Evolutionary conservation across 2,113 vertebrate species (phyloP).

Genomic region (Cololabis saira): DNA sequence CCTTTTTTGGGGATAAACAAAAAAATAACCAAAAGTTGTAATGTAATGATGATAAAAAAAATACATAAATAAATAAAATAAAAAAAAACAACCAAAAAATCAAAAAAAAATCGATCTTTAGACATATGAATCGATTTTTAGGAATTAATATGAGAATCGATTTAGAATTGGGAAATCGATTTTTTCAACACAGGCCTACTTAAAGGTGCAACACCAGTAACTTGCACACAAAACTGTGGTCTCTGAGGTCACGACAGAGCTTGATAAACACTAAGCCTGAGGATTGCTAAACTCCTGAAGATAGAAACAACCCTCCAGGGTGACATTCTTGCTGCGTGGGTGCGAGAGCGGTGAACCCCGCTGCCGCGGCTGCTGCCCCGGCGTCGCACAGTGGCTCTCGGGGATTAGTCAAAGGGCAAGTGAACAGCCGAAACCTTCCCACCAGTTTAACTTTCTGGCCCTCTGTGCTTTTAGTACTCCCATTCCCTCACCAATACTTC

Average conservation of each 20-base stretch:
- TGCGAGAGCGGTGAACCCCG: slow-evolving; percentile 26
- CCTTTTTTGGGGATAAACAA: too few relatives aligned
- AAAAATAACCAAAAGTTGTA: too few relatives aligned
- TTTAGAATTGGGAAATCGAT: too few relatives aligned
- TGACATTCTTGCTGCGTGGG: slow-evolving; percentile 25
- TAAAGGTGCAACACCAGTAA: not conserved
- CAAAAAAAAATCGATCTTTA: too few relatives aligned
- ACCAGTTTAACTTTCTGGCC: slow-evolving; percentile 45
- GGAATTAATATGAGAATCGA: too few relatives aligned
- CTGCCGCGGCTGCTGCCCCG: slow-evolving; percentile 50
- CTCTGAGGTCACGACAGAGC: slow-evolving; percentile 19
- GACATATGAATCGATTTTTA: too few relatives aligned
- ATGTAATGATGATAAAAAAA: too few relatives aligned
- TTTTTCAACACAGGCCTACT: too few relatives aligned
- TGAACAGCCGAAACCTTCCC: slow-evolving; percentile 40
- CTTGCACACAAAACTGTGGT: not conserved
- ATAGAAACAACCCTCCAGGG: slow-evolving; percentile 14
- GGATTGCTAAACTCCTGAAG: slow-evolving; percentile 28
- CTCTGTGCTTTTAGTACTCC: slow-evolving; percentile 35
- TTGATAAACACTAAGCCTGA: slow-evolving; percentile 14
- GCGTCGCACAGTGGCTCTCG: slow-evolving; percentile 52
- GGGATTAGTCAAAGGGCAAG: slow-evolving; percentile 55
- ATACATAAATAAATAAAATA: too few relatives aligned
- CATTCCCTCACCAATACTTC: slow-evolving; percentile 42
- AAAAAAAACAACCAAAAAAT: too few relatives aligned